Evolutionary conservation across 2,797 vertebrate species (phyloP), one percentile per base, ranked within the genome.

Genomic region (Anisognathus igniventris): DNA sequence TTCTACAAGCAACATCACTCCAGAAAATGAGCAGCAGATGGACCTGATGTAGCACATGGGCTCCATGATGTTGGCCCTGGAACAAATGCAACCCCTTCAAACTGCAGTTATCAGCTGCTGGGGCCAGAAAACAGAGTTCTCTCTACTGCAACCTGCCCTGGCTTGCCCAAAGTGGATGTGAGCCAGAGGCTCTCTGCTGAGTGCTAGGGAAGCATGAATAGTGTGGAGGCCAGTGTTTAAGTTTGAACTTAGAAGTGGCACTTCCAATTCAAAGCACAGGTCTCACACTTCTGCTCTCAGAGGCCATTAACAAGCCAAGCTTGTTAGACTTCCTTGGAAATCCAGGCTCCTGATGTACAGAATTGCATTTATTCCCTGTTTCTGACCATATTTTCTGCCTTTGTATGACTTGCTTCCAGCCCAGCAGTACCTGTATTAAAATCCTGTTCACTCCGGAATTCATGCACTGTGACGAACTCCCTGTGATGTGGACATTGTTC

Each of bases 141-240:
- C 22, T 31, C 50, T 21, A 31, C 45, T 68, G 45, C 25, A n/a
- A 33, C 42, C 16, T 44, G 21, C 6, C n/a, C 67, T 24, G 45
- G 39, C 25, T 57, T 54, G n/a, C 35, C 51, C 60, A 39, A 6
- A 0, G 3, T 7, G 35, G 67, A 44, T 5, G 1, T 5, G 9
- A n/a, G 27, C 22, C 44, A 71, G 68, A 54, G 44, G 22, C 31
- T 57, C 54, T 76, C 72, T 79, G n/a, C 72, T 40, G 30, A 50
- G 8, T 8, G 14, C 65, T 15, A 21, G 23, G 5, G 27, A 14
- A 73, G 58, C 25, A 1, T 33, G 50, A 53, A 8, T 24, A 28
- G 6, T 70, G 39, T 57, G 35, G 47, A 76, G 53, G 40, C 6
- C 54, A 51, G 35, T 8, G 65, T 24, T 73, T 42, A 3, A 21